These are phyloP conservation scores for Rhynchophorus ferrugineus DNA, from an alignment of 1,140 invertebrate species.

Conservation along the genomic window DNA sequence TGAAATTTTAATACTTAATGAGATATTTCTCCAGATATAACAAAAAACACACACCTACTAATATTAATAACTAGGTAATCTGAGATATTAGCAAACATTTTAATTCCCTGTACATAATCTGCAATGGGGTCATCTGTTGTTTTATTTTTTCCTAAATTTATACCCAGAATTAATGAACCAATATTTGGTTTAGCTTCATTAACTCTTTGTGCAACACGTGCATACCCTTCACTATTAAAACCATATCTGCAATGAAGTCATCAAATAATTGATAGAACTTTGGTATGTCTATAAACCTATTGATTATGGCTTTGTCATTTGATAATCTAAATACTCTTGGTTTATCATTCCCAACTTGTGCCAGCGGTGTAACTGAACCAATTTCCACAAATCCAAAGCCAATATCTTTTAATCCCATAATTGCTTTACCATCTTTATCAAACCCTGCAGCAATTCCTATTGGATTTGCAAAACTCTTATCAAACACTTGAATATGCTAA, in stretches of 20 bases:
- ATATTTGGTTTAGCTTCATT: conserved; percentile 42
- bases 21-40: background rate
- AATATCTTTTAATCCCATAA: conserved; percentile 70
- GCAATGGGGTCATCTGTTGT: conserved; percentile 58
- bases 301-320: conserved; percentile 87
- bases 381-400: conserved; percentile 97
- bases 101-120: conserved; percentile 79
- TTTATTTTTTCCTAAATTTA: conserved; percentile 97
- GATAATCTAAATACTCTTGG: conserved; percentile 84
- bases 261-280: background rate
- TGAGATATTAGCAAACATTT: conserved; percentile 64
- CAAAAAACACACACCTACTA: conserved; percentile 51
- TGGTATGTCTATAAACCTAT: conserved; percentile 52
- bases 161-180: conserved; percentile 59
- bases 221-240: conserved; percentile 94
- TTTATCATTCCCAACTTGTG: conserved; percentile 86
- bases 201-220: conserved; percentile 60
- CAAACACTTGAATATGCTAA: conserved; percentile 63
- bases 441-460: conserved; percentile 96
- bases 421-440: conserved; percentile 93
- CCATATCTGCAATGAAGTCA: conserved; percentile 55
- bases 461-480: conserved; percentile 73
- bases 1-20: conserved; percentile 33
- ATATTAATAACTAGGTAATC: conserved; percentile 90
- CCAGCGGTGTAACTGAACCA: conserved; percentile 88